A percentile compares a stretch with the other conserved stretches of the same genome.
These are phyloP conservation scores for Ethmia dodecea DNA, from an alignment of 2,888 invertebrate genomes.

Conservation along the genomic window DNA sequence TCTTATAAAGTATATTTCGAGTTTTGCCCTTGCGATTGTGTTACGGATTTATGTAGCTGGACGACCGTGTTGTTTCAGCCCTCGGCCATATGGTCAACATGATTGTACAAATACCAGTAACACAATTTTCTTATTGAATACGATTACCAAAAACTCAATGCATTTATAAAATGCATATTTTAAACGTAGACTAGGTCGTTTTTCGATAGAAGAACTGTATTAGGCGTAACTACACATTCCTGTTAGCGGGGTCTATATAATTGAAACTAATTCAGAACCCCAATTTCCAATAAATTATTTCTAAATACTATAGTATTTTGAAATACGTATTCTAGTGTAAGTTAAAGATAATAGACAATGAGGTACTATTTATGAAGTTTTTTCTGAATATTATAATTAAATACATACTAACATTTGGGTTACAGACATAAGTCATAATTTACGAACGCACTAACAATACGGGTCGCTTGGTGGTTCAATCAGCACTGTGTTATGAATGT, in stretches of 20 bases:
- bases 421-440: neutral
- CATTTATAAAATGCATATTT: constrained; percentile 56
- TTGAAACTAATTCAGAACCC: constrained; percentile 20
- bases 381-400: too few relatives aligned
- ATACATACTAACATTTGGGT: constrained; percentile 3
- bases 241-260: constrained; percentile 35
- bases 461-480: constrained; percentile 35
- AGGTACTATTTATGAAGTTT: too few relatives aligned
- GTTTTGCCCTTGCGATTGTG: too few relatives aligned
- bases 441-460: constrained; percentile 18
- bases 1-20: too few relatives aligned
- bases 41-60: too few relatives aligned
- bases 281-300: constrained; percentile 18
- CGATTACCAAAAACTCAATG: constrained; percentile 58
- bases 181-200: constrained; percentile 32
- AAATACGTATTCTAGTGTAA: constrained; percentile 4
- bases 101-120: too few relatives aligned
- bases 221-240: constrained; percentile 47
- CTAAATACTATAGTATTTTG: neutral
- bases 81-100: too few relatives aligned
- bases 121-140: too few relatives aligned
- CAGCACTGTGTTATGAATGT: constrained; percentile 23
- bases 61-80: too few relatives aligned
- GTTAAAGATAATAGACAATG: constrained; percentile 17
- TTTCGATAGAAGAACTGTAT: constrained; percentile 39